Conservation (phyloP, 2,797 vertebrate genomes). For the Hylomyscus alleni region DNA sequence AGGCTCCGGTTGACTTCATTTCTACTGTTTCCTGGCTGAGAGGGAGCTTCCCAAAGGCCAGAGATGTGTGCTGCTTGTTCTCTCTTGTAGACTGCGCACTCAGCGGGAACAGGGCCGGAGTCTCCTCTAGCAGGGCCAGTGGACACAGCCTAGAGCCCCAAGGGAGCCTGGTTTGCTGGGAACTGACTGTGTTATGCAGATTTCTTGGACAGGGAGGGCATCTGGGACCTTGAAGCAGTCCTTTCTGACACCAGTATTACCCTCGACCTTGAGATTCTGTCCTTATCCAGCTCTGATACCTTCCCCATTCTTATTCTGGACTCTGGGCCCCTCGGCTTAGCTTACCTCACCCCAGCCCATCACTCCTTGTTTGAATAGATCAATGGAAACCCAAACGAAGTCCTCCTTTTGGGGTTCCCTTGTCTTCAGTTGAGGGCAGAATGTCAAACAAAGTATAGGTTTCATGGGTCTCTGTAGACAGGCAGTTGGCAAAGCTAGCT, state of each 20-base stretch:
- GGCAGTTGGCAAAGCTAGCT: background rate
- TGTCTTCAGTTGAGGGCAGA: constrained; percentile 48
- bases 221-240: background rate
- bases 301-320: background rate
- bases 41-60: background rate
- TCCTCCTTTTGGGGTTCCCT: background rate
- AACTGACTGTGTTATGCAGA: background rate
- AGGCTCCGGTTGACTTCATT: constrained; percentile 26
- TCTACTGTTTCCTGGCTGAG: constrained; percentile 13
- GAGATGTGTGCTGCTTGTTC: background rate
- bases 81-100: background rate
- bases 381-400: background rate
- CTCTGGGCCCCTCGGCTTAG: background rate
- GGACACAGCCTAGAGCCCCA: background rate
- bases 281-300: background rate
- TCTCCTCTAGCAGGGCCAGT: background rate
- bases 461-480: background rate
- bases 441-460: constrained; percentile 20
- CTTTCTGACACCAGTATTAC: background rate
- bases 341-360: constrained; percentile 27
- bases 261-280: constrained; percentile 10
- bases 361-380: background rate
- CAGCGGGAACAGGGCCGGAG: background rate
- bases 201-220: background rate
- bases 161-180: background rate